phyloP scores from a whole-genome alignment of 2,113 vertebrate genomes.

The Tachysurus vachellii region DNA sequence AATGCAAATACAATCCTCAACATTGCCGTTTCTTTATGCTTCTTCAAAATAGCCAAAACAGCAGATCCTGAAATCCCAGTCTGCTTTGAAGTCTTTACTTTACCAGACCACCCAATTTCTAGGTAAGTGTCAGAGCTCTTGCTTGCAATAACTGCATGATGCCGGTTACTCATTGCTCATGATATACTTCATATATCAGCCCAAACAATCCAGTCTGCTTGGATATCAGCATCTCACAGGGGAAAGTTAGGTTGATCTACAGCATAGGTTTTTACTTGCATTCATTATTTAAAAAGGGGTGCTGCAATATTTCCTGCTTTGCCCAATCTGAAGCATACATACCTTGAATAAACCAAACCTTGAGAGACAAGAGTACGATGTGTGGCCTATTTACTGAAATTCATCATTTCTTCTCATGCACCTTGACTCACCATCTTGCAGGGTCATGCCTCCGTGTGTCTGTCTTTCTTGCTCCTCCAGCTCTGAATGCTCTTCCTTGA shows the following conservation, averaged over 20 bases:
- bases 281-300: not conserved
- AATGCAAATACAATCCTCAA: too few relatives aligned
- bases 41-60: too few relatives aligned
- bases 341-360: not conserved
- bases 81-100: too few relatives aligned
- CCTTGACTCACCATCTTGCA: conserved; percentile 67
- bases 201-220: not conserved
- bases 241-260: not conserved
- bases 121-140: too few relatives aligned
- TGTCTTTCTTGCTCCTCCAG: conserved; percentile 38
- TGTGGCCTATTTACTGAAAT: not conserved
- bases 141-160: too few relatives aligned
- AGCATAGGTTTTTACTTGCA: not conserved
- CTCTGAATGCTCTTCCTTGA: conserved; percentile 66
- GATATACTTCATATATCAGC: not conserved
- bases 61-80: too few relatives aligned
- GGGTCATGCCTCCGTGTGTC: conserved; percentile 53
- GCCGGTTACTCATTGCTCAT: too few relatives aligned
- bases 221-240: not conserved
- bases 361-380: not conserved
- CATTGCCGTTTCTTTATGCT: too few relatives aligned
- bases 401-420: not conserved
- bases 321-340: not conserved
- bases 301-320: not conserved
- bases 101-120: too few relatives aligned